Evolutionary conservation across 2,113 vertebrate species (phyloP).

Genomic region (Apeltes quadracus): DNA sequence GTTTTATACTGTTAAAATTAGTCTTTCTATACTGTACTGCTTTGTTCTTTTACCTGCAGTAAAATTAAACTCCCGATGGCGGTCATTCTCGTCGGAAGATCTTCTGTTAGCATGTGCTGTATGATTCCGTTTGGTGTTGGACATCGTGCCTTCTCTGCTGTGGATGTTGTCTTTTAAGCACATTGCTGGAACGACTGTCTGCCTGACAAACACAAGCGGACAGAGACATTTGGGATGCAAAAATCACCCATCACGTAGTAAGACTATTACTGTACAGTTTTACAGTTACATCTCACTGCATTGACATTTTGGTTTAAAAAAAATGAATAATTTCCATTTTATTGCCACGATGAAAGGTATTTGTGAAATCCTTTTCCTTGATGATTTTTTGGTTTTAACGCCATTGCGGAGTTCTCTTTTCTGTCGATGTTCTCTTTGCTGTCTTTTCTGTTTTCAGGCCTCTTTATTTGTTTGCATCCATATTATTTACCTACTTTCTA

Average conservation of each 20-base stretch:
- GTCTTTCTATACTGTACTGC: slow-evolving; percentile 67
- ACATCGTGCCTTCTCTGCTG: slow-evolving; percentile 18
- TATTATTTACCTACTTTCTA: slow-evolving; percentile 80
- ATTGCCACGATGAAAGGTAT: background rate
- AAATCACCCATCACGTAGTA: slow-evolving; percentile 1
- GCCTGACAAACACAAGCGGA: background rate
- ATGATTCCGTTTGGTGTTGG: slow-evolving; percentile 6
- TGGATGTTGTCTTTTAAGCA: slow-evolving; percentile 34
- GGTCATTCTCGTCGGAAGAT: slow-evolving; percentile 11
- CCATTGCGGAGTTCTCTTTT: slow-evolving; percentile 83
- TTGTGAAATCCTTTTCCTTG: slow-evolving; percentile 4
- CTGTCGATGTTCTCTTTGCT: slow-evolving; percentile 75
- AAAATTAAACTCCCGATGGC: slow-evolving; percentile 51
- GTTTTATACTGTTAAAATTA: slow-evolving; percentile 66
- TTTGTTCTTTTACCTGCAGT: slow-evolving; percentile 62
- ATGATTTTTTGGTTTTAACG: slow-evolving; percentile 49
- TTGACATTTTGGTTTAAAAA: background rate
- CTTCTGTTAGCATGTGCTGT: slow-evolving; percentile 51
- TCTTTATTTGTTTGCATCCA: slow-evolving; percentile 47
- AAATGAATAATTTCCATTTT: background rate
- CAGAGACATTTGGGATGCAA: background rate
- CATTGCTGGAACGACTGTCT: slow-evolving; percentile 3
- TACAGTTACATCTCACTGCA: slow-evolving; percentile 10
- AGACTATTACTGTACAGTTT: slow-evolving; percentile 33
- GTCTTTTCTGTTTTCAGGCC: slow-evolving; percentile 42